A percentile compares a stretch with the other conserved stretches of the same genome.
Conservation (phyloP, 2,797 vertebrate genomes). For the Danio tinwini region DNA sequence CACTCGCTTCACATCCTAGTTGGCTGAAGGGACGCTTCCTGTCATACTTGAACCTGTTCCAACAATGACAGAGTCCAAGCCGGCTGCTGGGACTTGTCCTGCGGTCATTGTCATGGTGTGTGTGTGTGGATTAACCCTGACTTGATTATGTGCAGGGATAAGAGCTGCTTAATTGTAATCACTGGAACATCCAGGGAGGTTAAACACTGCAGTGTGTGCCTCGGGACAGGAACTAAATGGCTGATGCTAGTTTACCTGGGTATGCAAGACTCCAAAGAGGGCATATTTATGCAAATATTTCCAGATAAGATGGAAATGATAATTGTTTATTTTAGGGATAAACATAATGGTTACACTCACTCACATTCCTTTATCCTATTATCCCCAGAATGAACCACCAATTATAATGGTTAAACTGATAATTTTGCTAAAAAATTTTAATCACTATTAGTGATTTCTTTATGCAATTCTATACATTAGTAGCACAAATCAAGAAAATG, state of each 20-base stretch:
- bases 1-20: not conserved
- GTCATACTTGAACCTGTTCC: conserved; percentile 31
- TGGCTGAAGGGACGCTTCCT: conserved; percentile 14
- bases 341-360: not conserved
- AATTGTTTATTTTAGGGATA: not conserved
- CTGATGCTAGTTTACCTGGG: not conserved
- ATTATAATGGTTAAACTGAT: too few species aligned
- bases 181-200: conserved; percentile 66
- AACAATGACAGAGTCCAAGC: conserved; percentile 9
- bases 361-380: too few species aligned
- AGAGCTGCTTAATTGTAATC: conserved; percentile 82
- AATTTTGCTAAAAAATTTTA: too few species aligned
- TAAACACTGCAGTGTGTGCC: conserved; percentile 59
- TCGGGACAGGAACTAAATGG: conserved; percentile 2
- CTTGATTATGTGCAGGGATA: conserved; percentile 78
- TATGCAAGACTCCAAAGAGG: conserved; percentile 26
- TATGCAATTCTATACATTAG: not conserved
- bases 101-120: conserved; percentile 55
- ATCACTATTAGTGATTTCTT: not conserved
- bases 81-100: not conserved
- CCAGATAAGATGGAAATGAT: not conserved
- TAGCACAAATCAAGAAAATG: not conserved
- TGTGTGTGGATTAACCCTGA: conserved; percentile 73
- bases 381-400: too few species aligned
- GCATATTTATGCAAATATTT: not conserved